Conservation (phyloP, 2,113 vertebrate genomes). For the Silurus glanis region DNA sequence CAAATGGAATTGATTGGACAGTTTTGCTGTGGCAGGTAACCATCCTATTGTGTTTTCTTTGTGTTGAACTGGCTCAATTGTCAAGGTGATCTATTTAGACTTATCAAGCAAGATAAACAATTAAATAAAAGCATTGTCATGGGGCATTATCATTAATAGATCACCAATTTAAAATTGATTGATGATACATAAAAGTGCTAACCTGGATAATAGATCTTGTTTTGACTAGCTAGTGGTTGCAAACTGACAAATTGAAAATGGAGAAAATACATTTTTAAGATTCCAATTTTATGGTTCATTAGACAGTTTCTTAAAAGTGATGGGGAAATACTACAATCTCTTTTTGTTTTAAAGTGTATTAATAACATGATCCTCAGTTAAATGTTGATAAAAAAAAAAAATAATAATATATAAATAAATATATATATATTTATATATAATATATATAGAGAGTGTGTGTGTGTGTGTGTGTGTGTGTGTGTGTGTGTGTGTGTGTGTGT, state of each 20-base stretch:
- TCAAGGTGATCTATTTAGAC: background rate
- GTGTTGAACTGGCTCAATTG: background rate
- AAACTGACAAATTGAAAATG: background rate
- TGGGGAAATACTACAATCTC: no score
- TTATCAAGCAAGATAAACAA: background rate
- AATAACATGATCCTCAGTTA: no score
- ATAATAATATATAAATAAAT: no score
- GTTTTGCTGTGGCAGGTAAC: background rate
- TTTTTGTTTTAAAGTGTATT: no score
- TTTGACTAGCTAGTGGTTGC: background rate
- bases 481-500: no score
- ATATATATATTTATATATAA: no score
- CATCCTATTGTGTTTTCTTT: background rate
- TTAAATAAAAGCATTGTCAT: background rate
- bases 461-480: no score
- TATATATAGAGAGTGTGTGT: no score
- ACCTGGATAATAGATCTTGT: background rate
- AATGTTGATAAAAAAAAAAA: no score
- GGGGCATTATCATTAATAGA: background rate
- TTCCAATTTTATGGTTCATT: background rate
- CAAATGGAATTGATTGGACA: background rate
- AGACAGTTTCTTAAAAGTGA: background rate
- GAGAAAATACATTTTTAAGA: background rate
- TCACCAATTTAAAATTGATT: background rate
- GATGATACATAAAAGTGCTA: background rate